Evolutionary conservation across 2,888 invertebrate genomes (phyloP).

Genomic region (Conchocele bisecta): DNA sequence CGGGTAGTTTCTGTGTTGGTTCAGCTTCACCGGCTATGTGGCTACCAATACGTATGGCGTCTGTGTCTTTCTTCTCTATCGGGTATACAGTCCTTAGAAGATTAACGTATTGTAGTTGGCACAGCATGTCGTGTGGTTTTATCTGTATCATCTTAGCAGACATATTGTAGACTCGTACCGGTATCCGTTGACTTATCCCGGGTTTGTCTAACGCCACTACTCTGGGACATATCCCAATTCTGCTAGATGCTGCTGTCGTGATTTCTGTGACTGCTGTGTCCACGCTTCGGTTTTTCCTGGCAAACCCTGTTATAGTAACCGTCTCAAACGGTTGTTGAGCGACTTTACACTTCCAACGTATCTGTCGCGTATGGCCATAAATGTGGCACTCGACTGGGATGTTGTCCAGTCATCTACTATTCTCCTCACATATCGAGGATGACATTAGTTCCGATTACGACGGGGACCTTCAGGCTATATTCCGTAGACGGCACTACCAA

Average conservation of each 20-base stretch:
- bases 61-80: not conserved
- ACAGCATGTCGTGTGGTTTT: not conserved
- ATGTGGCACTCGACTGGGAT: not conserved
- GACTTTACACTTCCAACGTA: constrained; percentile 12
- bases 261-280: constrained; percentile 16
- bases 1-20: too few species aligned
- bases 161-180: constrained; percentile 12
- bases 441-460: constrained; percentile 3
- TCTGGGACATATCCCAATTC: constrained; percentile 10
- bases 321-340: constrained; percentile 21
- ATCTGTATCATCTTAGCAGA: constrained; percentile 17
- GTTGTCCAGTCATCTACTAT: not conserved
- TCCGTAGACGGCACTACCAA: constrained; percentile 7
- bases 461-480: constrained; percentile 1
- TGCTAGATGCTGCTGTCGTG: not conserved
- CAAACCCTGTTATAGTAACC: constrained; percentile 1
- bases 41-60: too few species aligned
- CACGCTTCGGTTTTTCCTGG: not conserved
- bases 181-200: constrained; percentile 24
- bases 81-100: not conserved
- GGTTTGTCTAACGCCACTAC: constrained; percentile 10
- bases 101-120: constrained; percentile 14
- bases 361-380: not conserved
- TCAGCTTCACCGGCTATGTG: too few species aligned
- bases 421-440: not conserved